Base-by-base conservation (phyloP, 2,113 vertebrate genomes). In the Camelus bactrianus region DNA sequence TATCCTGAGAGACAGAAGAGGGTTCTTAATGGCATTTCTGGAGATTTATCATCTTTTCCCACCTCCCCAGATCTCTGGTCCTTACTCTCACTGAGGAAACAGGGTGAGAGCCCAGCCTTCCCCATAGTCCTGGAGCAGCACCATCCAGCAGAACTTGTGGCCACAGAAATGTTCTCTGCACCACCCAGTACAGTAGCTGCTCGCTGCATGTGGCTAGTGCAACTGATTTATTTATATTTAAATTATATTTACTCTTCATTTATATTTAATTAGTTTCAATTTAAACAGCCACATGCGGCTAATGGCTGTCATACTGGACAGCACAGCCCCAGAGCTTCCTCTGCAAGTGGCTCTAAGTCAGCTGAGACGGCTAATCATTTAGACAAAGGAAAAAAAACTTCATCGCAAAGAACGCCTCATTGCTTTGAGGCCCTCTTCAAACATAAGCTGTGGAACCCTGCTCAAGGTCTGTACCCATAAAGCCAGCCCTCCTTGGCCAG, bases 1-100 rank as follows among this genome's bases (percentile, higher is more conserved):
- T 99, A 89, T 99, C 99, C 99, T 99, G 99, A 70, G 35, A 98
- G 81, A 97, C 54, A 96, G 52, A 97, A 96, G 30, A 95, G 28
- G 85, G 13, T 70, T 79, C 48, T 97, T 92, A 96, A 80, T 89
- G 84, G 20, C 65, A 52, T 90, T 93, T 85, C 42, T 77, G 67
- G 46, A 35, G 12, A 48, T 5, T 46, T 52, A 10, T 42, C 24
- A 76, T 62, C 20, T 67, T 65, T 83, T 65, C 86, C 93, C 75
- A 46, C 52, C 48, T 87, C 38, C 80, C 93, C 67, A 19, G 6
- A 48, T 17, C 88, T 60, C 65, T 48, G 3, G 75, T 12, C 62
- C 60, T 73, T 72, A 62, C 38, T 35, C 62, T 32, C 50, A 24
- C 10, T 14, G 6, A 64, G 58, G 20, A 89, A 64, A 35, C 30